A percentile compares a stretch with the other conserved stretches of the same genome.
phyloP scores from a whole-genome alignment of 2,797 vertebrate species.

The Borostomias antarcticus region DNA sequence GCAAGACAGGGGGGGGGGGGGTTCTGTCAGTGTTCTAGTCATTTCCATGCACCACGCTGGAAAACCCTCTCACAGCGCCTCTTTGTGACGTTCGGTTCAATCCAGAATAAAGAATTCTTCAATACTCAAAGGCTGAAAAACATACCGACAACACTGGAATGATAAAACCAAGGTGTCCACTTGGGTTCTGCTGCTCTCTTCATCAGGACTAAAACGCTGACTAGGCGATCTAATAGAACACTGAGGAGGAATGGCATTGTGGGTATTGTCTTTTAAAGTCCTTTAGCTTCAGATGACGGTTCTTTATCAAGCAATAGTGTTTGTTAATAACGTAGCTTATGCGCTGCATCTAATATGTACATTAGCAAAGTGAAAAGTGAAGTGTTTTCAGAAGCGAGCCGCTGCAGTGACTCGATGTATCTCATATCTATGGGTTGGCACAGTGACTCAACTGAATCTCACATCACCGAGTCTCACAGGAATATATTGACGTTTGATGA shows the following conservation, averaged over 20 bases:
- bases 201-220: too few species aligned
- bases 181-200: too few species aligned
- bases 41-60: constrained; percentile 26
- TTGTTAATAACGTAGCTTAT: too few species aligned
- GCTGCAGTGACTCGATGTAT: too few species aligned
- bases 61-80: not conserved
- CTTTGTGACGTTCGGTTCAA: constrained; percentile 10
- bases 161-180: not conserved
- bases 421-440: not conserved
- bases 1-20: constrained; percentile 1
- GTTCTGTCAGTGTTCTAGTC: constrained; percentile 40
- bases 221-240: too few species aligned
- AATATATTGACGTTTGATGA: constrained; percentile 22
- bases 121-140: constrained; percentile 15
- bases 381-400: too few species aligned
- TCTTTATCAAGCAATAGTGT: too few species aligned
- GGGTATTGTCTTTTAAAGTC: not conserved
- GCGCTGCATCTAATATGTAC: too few species aligned
- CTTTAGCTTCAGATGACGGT: not conserved
- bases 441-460: constrained; percentile 22
- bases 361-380: not conserved
- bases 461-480: constrained; percentile 22
- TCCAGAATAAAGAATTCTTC: constrained; percentile 22
- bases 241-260: not conserved
- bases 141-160: constrained; percentile 6